A percentile compares a stretch with the other conserved stretches of the same genome.
These are phyloP conservation scores for Aphelocoma coerulescens DNA, from an alignment of 2,113 vertebrate genomes.

Conservation along the genomic window DNA sequence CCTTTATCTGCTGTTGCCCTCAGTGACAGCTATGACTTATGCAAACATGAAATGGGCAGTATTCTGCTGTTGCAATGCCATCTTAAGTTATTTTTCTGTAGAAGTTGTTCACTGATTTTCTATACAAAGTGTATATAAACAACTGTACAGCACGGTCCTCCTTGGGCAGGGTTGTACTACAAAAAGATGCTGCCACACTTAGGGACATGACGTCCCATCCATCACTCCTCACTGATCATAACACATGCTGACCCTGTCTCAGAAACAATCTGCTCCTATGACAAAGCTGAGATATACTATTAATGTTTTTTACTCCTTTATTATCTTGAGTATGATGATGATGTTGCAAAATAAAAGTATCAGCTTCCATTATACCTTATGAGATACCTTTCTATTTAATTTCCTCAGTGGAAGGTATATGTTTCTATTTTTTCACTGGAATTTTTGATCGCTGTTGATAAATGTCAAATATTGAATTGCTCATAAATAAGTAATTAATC, in stretches of 20 bases:
- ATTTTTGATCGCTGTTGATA: not conserved
- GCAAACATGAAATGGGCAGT: not conserved
- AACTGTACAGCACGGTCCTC: fast-evolving
- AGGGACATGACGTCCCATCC: not conserved
- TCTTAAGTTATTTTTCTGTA: not conserved
- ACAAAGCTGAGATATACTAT: not conserved
- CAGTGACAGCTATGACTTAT: not conserved
- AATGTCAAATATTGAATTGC: not conserved
- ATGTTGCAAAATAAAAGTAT: not conserved
- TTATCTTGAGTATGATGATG: not conserved
- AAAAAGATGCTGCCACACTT: not conserved
- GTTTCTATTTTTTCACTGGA: not conserved
- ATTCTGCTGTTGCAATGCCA: not conserved
- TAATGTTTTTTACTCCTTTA: not conserved
- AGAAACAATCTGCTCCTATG: not conserved
- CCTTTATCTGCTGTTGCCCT: not conserved
- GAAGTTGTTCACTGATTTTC: not conserved
- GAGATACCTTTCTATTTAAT: not conserved
- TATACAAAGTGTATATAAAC: not conserved
- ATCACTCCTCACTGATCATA: not conserved
- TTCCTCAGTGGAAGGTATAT: not conserved
- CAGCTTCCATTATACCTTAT: not conserved
- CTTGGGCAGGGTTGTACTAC: not conserved
- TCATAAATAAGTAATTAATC: not conserved
- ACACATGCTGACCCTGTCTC: not conserved